Conservation (phyloP, 1,140 invertebrate genomes). For the Calephelis virginiensis region DNA sequence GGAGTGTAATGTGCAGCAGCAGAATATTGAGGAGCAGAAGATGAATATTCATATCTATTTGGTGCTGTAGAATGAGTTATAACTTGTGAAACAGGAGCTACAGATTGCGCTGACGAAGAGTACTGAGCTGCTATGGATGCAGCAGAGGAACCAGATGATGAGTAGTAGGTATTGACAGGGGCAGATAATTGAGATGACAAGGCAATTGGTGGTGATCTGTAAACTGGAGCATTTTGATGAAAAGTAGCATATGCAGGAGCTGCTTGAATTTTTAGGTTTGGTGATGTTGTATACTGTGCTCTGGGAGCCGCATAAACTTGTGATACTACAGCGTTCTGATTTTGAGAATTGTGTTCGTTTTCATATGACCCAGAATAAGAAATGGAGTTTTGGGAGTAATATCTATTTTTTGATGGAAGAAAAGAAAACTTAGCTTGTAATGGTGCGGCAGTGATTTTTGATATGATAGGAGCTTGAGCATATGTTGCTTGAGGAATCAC, state of each 20-base stretch:
- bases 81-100: not conserved
- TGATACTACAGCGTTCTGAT: conserved; percentile 59
- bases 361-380: conserved; percentile 55
- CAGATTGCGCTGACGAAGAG: not conserved
- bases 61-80: conserved; percentile 1
- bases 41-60: not conserved
- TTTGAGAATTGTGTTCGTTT: conserved; percentile 49
- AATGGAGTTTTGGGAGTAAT: conserved; percentile 48
- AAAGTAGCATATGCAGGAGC: conserved; percentile 31
- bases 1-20: conserved; percentile 18
- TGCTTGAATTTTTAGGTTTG: conserved; percentile 44
- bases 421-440: conserved; percentile 63
- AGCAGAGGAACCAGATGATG: conserved; percentile 14
- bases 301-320: conserved; percentile 64
- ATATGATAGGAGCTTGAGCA: conserved; percentile 71
- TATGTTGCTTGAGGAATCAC: conserved; percentile 61
- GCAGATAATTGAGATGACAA: conserved; percentile 21
- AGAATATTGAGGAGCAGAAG: conserved; percentile 29
- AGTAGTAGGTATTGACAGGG: not conserved
- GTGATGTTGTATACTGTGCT: conserved; percentile 49
- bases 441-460: conserved; percentile 72
- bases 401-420: conserved; percentile 48
- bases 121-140: conserved; percentile 14
- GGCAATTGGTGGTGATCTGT: conserved; percentile 21
- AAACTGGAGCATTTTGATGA: conserved; percentile 27